Evolutionary conservation across 2,797 vertebrate genomes (phyloP), one percentile per base, ranked within the genome.

Genomic region (Cynopterus sphinx): DNA sequence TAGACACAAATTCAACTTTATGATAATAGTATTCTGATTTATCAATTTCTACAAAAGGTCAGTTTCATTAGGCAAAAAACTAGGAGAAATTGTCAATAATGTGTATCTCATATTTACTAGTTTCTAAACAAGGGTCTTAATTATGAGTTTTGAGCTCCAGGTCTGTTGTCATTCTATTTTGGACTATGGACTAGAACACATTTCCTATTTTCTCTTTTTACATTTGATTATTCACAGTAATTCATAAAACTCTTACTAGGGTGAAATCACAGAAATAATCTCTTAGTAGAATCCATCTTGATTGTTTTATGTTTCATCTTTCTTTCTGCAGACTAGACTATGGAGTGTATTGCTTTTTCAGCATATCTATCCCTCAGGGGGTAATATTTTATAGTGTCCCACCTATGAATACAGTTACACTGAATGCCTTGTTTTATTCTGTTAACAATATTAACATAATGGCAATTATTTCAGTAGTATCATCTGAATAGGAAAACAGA

Each of bases 211-310:
- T 63, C 11, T 87, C 10, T 43, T 71, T 74, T 8, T 63, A 2
- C 4, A 88, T 59, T 96, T 63, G 31, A 51, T 96, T 86, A 81
- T 87, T 87, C 22, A 78, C 15, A 82, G 1, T 79, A 87, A 65
- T 86, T 94, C 7, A 63, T 28, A 85, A 88, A 90, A 75, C 4
- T 71, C 21, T 75, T 79, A 43, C 26, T 59, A 57, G 21, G 19
- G 26, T 36, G 19, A 78, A 94, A 89, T 88, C 79, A 67, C 83
- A 43, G 55, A 92, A 82, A 73, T 84, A 67, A 90, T 68, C 24
- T 65, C 26, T 75, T 24, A 22, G 6, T 84, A 84, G 65, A 95
- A 67, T 87, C 39, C 41, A 59, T 4, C 49, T 46, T 74, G 43
- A 63, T 13, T 86, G 15, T 12, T 83, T 88, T 88, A 53, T 59